Evolutionary conservation across 2,797 vertebrate species (phyloP).

Genomic region (Clamator glandarius): DNA sequence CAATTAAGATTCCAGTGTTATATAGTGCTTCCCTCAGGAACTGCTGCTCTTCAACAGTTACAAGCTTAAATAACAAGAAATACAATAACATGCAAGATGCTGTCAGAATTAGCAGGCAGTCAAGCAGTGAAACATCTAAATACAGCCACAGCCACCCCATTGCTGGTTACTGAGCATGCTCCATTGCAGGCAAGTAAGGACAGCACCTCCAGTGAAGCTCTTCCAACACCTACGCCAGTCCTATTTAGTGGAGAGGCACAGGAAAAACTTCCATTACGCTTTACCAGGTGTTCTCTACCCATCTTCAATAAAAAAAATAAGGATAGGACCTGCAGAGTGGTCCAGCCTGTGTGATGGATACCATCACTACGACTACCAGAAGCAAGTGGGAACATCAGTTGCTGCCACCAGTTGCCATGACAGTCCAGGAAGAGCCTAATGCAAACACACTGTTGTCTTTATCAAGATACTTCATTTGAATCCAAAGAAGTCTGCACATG

Average conservation of each 20-base stretch:
- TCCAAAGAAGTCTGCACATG: not conserved
- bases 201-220: not conserved
- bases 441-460: not conserved
- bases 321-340: accelerated
- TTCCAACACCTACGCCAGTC: not conserved
- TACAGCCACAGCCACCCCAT: not conserved
- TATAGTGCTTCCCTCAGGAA: constrained; percentile 77
- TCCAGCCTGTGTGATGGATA: not conserved
- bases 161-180: not conserved
- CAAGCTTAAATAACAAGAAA: constrained; percentile 68
- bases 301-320: not conserved
- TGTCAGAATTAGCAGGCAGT: not conserved
- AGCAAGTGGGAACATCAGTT: not conserved
- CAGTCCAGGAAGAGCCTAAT: not conserved
- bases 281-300: not conserved
- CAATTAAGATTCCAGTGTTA: constrained; percentile 77
- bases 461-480: not conserved
- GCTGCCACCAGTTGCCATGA: not conserved
- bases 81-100: not conserved
- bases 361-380: not conserved
- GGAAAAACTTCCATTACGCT: not conserved
- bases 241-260: not conserved
- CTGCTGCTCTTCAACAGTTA: constrained; percentile 67
- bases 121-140: not conserved
- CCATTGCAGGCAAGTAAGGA: not conserved